A percentile compares a stretch with the other conserved stretches of the same genome.
phyloP scores from a whole-genome alignment of 1,140 invertebrate species.

The Bombus sibiricus region DNA sequence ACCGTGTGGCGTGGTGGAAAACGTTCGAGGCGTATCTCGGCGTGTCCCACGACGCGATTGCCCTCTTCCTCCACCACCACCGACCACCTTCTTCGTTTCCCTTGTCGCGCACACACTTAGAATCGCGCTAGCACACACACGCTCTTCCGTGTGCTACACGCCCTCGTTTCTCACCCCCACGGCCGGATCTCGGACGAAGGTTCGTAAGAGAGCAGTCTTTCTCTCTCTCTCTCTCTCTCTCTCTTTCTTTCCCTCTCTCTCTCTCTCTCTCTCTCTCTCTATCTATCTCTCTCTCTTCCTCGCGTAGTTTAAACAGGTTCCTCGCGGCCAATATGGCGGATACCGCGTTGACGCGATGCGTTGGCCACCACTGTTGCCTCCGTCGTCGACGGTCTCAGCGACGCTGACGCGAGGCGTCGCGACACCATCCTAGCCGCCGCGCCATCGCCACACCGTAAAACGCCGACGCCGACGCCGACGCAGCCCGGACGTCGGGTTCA shows the following conservation, averaged over 20 bases:
- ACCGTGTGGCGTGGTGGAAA: conserved; percentile 27
- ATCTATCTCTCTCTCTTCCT: background rate
- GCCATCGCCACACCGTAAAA: conserved; percentile 41
- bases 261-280: no score
- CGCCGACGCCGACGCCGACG: conserved; percentile 59
- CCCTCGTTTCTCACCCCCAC: conserved; percentile 35
- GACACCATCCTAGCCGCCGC: conserved; percentile 66
- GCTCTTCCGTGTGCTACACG: background rate
- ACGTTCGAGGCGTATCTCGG: conserved; percentile 46
- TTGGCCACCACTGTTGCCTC: conserved; percentile 59
- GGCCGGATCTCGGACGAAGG: background rate
- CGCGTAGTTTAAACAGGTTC: background rate
- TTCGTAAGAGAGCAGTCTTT: background rate
- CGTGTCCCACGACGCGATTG: conserved; percentile 10
- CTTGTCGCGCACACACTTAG: background rate
- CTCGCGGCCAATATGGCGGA: conserved; percentile 64
- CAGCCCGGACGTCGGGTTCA: conserved; percentile 50
- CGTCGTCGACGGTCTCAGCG: conserved; percentile 55
- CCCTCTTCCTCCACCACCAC: conserved; percentile 31
- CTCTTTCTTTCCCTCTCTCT: no score
- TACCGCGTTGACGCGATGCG: conserved; percentile 58
- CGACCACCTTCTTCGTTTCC: conserved; percentile 19
- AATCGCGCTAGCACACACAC: background rate
- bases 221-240: background rate
- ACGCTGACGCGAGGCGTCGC: conserved; percentile 69